Evolutionary conservation across 2,113 vertebrate genomes (phyloP).

Genomic region (Laticauda laticaudata): DNA sequence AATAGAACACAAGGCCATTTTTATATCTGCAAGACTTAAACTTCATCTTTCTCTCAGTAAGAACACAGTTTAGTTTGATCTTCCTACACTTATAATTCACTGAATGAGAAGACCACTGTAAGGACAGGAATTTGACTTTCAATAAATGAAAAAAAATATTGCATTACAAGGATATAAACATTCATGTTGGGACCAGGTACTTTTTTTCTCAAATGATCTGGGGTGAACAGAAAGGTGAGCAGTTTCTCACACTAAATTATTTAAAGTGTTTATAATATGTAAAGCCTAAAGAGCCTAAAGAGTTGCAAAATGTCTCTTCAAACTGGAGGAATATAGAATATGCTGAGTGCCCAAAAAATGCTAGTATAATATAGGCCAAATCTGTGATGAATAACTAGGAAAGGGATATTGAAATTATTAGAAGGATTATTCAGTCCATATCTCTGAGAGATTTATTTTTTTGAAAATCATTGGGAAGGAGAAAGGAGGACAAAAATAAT

Average conservation of each 20-base stretch:
- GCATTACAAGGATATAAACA: not conserved
- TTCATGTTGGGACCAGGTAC: not conserved
- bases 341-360: too few species aligned
- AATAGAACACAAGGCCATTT: not conserved
- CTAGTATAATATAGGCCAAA: not conserved
- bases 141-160: not conserved
- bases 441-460: too few species aligned
- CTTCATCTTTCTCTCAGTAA: not conserved
- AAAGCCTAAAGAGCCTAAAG: not conserved
- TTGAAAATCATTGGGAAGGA: too few species aligned
- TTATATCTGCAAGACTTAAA: not conserved
- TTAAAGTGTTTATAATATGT: not conserved
- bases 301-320: not conserved
- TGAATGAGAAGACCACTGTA: not conserved
- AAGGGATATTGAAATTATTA: not conserved
- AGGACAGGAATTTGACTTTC: not conserved
- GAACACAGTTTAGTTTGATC: not conserved
- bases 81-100: not conserved
- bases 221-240: not conserved
- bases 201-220: not conserved
- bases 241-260: not conserved
- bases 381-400: not conserved
- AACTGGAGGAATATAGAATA: not conserved
- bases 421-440: not conserved
- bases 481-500: too few species aligned